These are phyloP conservation scores for Ophion ventricosus DNA, from an alignment of 2,888 invertebrate genomes.

Conservation along the genomic window DNA sequence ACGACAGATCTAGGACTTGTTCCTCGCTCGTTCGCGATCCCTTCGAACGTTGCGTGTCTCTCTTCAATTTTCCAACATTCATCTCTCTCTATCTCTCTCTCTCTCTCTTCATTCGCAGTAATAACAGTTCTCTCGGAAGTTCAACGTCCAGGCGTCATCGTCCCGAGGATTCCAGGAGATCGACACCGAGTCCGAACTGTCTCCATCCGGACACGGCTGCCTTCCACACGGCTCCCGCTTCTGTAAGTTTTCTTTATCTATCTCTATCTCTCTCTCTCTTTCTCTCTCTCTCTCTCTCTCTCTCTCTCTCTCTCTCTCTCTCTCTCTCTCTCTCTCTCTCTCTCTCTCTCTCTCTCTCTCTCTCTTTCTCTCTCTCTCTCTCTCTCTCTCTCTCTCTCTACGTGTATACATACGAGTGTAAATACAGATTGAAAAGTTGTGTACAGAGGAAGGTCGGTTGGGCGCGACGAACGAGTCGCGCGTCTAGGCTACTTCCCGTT, in stretches of 20 bases:
- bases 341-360: not conserved
- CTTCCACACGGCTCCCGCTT: slow-evolving; percentile 80
- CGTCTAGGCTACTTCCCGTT: slow-evolving; percentile 55
- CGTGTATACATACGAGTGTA: slow-evolving; percentile 12
- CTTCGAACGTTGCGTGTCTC: not conserved
- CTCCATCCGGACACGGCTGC: slow-evolving; percentile 75
- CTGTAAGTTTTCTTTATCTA: slow-evolving; percentile 73
- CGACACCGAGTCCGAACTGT: slow-evolving; percentile 78
- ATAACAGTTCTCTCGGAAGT: slow-evolving; percentile 68
- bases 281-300: no score
- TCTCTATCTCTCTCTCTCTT: not conserved
- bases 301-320: no score
- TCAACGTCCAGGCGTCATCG: slow-evolving; percentile 72
- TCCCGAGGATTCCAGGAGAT: slow-evolving; percentile 77
- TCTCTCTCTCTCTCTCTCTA: no score
- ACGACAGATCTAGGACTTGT: no score
- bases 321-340: not conserved
- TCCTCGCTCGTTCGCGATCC: not conserved
- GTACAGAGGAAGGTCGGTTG: not conserved
- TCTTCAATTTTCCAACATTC: not conserved
- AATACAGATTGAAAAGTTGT: not conserved
- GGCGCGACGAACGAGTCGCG: slow-evolving; percentile 21
- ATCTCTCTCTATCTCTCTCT: not conserved
- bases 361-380: no score
- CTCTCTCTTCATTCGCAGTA: slow-evolving; percentile 52